Evolutionary conservation across 2,888 invertebrate genomes (phyloP), one percentile per base, ranked within the genome.

Genomic region (Marronus borbonicus): DNA sequence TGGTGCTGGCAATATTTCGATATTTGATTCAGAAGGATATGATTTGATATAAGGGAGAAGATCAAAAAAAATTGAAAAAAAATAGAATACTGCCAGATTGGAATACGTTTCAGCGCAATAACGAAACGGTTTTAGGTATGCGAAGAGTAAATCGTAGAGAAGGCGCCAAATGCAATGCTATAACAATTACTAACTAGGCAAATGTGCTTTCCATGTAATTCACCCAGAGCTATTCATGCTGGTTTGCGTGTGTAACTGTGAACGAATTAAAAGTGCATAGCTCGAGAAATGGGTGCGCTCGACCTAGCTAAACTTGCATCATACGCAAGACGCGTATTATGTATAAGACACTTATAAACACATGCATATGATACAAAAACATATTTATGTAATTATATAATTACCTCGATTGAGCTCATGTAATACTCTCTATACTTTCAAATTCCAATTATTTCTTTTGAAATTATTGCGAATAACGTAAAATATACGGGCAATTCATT

Each of bases 221-320:
- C 31, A 31, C 62, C 10, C 10, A 62, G 12, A 58, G 39, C 50
- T 58, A 58, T 39, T 72, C 39, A 60, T 58, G 72, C 72, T 55
- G 60, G 31, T 72, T 58, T 58, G 58, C 72, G 58, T 72, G 72
- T 58, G 39, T 72, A 72, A 72, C 58, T 72, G 60, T 72, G 72
- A 72, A 58, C 58, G 10, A 72, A 72, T 72, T 72, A 72, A 72
- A 72, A 72, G 60, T 72, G 72, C 72, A 72, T 72, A 72, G 20
- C 72, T 72, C 58, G 20, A 58, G 39, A 20, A 72, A 72, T 72
- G 58, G 72, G 72, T 72, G 72, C 39, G 72, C 44, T 72, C 58
- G 72, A 72, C 58, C 72, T 69, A 69, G 69, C 69, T 69, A 24
- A 36, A 60, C 72, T 72, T 72, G 72, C 72, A 72, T 72, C 72